Conservation (phyloP, 2,797 vertebrate genomes). For the Pangasius sanitwongsei region DNA sequence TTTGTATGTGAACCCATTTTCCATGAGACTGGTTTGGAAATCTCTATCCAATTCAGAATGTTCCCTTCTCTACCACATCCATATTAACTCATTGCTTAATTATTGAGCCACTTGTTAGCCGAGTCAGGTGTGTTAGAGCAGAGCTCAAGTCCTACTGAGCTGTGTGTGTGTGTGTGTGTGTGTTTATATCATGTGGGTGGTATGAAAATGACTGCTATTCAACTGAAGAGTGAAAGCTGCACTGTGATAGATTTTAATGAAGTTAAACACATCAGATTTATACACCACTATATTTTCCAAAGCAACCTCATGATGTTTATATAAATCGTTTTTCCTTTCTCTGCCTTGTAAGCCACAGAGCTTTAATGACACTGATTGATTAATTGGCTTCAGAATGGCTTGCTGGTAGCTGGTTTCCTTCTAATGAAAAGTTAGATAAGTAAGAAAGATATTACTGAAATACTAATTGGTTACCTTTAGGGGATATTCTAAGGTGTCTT, state of each 20-base stretch:
- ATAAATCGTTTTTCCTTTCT: neutral
- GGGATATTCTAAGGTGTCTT: neutral
- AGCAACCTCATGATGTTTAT: neutral
- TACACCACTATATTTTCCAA: neutral
- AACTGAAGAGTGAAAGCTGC: neutral
- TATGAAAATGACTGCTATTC: neutral
- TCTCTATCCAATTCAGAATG: neutral
- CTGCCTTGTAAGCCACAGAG: neutral
- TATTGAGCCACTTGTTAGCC: neutral
- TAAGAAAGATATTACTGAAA: slow-evolving; percentile 17
- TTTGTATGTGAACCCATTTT: neutral
- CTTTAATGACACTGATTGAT: neutral
- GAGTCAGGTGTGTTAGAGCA: slow-evolving; percentile 25
- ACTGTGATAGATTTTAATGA: slow-evolving; percentile 17
- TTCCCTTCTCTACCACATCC: neutral
- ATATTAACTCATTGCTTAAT: slow-evolving; percentile 8
- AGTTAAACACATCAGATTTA: neutral
- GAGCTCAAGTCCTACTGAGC: slow-evolving; percentile 5
- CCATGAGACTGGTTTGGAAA: neutral
- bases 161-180: neutral
- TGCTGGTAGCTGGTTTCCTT: neutral
- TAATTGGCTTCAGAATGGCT: neutral
- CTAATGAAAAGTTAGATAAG: slow-evolving; percentile 15
- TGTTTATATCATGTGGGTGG: slow-evolving; percentile 14
- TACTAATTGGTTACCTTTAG: slow-evolving; percentile 5